Base-by-base conservation (phyloP, 1,140 invertebrate genomes). In the Drosophila biarmipes region DNA sequence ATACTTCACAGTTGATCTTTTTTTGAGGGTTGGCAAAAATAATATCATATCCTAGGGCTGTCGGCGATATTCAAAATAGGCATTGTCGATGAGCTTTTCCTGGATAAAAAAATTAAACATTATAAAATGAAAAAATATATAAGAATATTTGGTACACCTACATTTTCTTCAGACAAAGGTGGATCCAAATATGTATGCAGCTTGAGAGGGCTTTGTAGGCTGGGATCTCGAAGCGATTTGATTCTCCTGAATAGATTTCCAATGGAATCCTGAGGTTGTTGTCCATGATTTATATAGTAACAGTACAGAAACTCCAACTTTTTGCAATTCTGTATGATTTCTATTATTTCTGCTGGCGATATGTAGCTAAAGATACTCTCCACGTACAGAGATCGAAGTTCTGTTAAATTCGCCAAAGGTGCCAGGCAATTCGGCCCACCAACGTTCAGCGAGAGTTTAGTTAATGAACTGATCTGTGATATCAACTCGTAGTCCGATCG, bases 1-100 rank as follows among this genome's bases (percentile, higher is more conserved):
- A 85, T 55, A 86, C 78, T 80, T 76, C 38, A 51, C 8, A 0
- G 3, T 15, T 5, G 5, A 24, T 2, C 40, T 45, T 66, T 17
- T 52, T 52, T 49, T 2, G 15, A 0, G n/a, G 11, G n/a, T 2
- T 10, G 17, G 17, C 19, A 19, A 31, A 43, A 42, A 42, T 14
- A 37, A n/a, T n/a, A n/a, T 24, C 8, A 38, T 38, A 3, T 12
- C 10, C 10, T 21, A 54, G 7, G 17, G 17, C 17, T 34, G 5
- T 0, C 15, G 21, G 6, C 57, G 63, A 27, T 66, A 66, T 12
- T 27, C 27, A 6, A 52, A 73, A 35, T 52, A 69, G 2, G 17
- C 35, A 1, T 35, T 15, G 34, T 73, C 73, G 2, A 66, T 53
- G 6, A 61, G 56, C 24, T 21, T 24, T 56, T 7, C 19, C 69